Conservation (phyloP, 2,797 vertebrate species). For the Lutjanus argentimaculatus region DNA sequence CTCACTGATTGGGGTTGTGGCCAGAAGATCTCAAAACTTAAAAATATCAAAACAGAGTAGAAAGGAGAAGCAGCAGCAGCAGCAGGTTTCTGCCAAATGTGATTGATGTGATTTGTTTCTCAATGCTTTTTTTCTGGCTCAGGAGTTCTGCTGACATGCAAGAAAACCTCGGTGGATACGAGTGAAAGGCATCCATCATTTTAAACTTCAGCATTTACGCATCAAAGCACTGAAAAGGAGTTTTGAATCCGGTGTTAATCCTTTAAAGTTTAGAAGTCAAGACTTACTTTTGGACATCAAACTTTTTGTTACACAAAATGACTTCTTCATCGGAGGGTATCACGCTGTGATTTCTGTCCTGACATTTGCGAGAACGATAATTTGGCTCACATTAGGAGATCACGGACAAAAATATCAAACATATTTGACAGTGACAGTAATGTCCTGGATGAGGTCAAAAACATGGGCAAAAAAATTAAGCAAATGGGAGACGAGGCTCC, state of each 20-base stretch:
- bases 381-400: background rate
- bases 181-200: slow-evolving; percentile 74
- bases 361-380: slow-evolving; percentile 2
- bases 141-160: slow-evolving; percentile 72
- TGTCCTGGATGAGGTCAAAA: slow-evolving; percentile 19
- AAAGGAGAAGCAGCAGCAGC: slow-evolving; percentile 32
- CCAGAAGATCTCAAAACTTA: slow-evolving; percentile 19
- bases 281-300: slow-evolving; percentile 17
- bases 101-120: slow-evolving; percentile 76
- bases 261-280: slow-evolving; percentile 43
- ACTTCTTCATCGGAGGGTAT: background rate
- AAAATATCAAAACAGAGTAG: slow-evolving; percentile 32
- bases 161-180: slow-evolving; percentile 56
- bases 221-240: slow-evolving; percentile 58
- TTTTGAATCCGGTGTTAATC: slow-evolving; percentile 45
- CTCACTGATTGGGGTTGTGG: background rate
- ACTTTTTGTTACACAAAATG: slow-evolving; percentile 10
- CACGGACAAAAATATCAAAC: background rate
- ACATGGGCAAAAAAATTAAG: background rate
- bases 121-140: slow-evolving; percentile 67
- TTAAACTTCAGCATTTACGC: slow-evolving; percentile 53
- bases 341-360: background rate
- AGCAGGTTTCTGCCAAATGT: slow-evolving; percentile 57
- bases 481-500: background rate
- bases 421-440: background rate